phyloP scores from a whole-genome alignment of 2,888 invertebrate species.

The Beris morrisii region DNA sequence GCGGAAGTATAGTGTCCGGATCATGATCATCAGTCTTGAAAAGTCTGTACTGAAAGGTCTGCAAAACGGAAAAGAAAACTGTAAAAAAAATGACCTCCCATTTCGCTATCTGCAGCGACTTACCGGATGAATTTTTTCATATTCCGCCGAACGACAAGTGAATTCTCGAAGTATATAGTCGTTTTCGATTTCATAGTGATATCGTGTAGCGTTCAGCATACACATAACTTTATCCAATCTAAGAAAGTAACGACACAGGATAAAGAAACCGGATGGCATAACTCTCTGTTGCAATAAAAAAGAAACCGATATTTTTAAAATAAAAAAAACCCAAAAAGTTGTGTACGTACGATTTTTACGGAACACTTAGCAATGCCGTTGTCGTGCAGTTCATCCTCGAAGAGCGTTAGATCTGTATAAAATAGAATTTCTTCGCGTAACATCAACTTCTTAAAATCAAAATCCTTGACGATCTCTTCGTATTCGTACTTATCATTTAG shows the following conservation, averaged over 20 bases:
- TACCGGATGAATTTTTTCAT: slow-evolving; percentile 67
- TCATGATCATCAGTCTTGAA: slow-evolving; percentile 11
- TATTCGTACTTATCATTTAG: slow-evolving; percentile 63
- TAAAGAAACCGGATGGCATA: slow-evolving; percentile 93
- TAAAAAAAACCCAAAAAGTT: neutral
- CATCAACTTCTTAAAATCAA: slow-evolving; percentile 87
- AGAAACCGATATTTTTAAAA: neutral
- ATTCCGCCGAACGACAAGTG: slow-evolving; percentile 75
- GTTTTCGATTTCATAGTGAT: slow-evolving; percentile 76
- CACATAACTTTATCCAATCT: slow-evolving; percentile 93
- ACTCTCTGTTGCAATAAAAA: slow-evolving; percentile 69
- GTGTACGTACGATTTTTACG: slow-evolving; percentile 84
- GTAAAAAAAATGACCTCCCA: neutral
- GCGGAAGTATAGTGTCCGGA: slow-evolving; percentile 18
- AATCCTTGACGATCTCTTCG: slow-evolving; percentile 69
- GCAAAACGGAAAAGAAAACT: neutral
- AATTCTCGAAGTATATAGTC: slow-evolving; percentile 81
- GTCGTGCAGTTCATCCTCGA: slow-evolving; percentile 98
- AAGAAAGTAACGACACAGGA: slow-evolving; percentile 87
- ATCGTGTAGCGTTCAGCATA: slow-evolving; percentile 83
- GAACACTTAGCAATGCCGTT: slow-evolving; percentile 90
- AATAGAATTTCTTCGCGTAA: slow-evolving; percentile 89
- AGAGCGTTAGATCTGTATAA: slow-evolving; percentile 89
- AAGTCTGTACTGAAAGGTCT: neutral
- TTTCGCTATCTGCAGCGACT: slow-evolving; percentile 37